These are phyloP conservation scores for Merops nubicus DNA, from an alignment of 2,113 vertebrate genomes.

Conservation along the genomic window DNA sequence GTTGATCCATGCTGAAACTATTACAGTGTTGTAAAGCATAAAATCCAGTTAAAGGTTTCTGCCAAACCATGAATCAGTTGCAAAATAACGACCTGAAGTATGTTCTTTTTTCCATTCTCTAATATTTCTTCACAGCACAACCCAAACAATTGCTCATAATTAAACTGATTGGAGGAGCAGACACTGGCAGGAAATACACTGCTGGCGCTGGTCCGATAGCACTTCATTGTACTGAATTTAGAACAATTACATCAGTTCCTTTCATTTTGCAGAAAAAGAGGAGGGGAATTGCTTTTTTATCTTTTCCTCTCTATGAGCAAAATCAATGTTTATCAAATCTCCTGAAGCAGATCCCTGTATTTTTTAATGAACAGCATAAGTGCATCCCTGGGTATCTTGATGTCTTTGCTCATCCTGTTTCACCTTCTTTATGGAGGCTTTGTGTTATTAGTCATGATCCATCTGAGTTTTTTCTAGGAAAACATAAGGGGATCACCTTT, in stretches of 20 bases:
- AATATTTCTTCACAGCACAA: constrained; percentile 79
- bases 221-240: constrained; percentile 74
- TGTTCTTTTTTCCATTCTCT: constrained; percentile 85
- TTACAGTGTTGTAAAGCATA: constrained; percentile 74
- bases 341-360: neutral
- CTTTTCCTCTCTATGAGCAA: neutral
- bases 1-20: constrained; percentile 69
- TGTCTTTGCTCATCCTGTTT: neutral
- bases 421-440: neutral
- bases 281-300: neutral
- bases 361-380: constrained; percentile 16
- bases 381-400: neutral
- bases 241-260: constrained; percentile 79
- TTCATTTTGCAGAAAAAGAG: constrained; percentile 64
- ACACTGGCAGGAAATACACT: constrained; percentile 76
- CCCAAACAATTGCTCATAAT: constrained; percentile 84
- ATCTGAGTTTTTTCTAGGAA: neutral
- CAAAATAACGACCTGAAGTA: constrained; percentile 72
- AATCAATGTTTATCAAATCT: constrained; percentile 45
- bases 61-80: constrained; percentile 85
- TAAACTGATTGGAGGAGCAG: constrained; percentile 77
- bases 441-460: neutral
- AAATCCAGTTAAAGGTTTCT: constrained; percentile 75
- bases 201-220: constrained; percentile 59
- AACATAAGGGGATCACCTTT: neutral